These are phyloP conservation scores for Cecidostiba fungosa DNA, from an alignment of 2,888 invertebrate genomes.

Conservation along the genomic window DNA sequence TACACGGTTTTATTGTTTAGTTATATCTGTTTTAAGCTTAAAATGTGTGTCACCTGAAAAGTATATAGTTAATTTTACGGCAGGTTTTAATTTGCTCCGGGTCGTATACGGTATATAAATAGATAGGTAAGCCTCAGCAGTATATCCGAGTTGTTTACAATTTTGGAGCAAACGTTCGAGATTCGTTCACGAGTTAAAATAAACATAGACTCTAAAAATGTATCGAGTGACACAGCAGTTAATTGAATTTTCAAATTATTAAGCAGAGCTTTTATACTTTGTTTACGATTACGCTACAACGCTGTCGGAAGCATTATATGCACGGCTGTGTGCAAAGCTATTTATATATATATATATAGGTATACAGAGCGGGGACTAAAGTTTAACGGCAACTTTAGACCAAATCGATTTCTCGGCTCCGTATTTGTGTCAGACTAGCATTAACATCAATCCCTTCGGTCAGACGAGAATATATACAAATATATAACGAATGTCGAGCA, in stretches of 20 bases:
- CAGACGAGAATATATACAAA: neutral
- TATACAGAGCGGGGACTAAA: neutral
- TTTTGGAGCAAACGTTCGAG: neutral
- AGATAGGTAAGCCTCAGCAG: neutral
- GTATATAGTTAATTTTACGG: too few relatives aligned
- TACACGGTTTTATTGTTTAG: too few relatives aligned
- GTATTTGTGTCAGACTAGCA: conserved; percentile 42
- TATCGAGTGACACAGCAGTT: neutral
- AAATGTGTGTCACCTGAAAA: neutral
- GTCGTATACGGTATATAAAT: neutral
- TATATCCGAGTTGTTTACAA: neutral
- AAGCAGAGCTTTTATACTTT: too few relatives aligned
- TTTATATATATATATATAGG: neutral
- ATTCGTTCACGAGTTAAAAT: neutral
- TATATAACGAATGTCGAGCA: neutral
- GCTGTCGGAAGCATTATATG: neutral
- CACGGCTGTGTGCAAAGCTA: neutral
- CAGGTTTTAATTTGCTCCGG: too few relatives aligned
- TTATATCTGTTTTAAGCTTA: too few relatives aligned
- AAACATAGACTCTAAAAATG: neutral
- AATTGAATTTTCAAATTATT: too few relatives aligned
- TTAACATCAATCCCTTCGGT: conserved; percentile 33
- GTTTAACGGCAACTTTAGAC: neutral
- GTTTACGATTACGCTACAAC: neutral
- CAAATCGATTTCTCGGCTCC: conserved; percentile 25